Base-by-base conservation (phyloP, 1,140 invertebrate genomes). In the Pygmarrhopalites habei region DNA sequence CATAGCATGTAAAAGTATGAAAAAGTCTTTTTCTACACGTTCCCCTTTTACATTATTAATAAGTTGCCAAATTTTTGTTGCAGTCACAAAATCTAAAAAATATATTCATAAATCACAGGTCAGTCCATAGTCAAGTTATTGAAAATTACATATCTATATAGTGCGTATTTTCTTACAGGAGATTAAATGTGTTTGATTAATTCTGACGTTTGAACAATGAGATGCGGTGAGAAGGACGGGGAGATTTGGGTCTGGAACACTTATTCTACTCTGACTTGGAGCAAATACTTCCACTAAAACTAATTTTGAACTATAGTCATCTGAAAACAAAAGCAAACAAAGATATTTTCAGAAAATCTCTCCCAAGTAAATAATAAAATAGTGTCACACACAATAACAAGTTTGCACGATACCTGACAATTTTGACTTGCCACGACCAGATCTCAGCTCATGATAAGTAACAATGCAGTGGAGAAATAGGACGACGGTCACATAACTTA, bases 251-350 rank as follows among this genome's bases (percentile, higher is more conserved):
- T 63, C 56, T 17, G 43, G 19, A 39, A 19, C n/a, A 44, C 15
- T n/a, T 4, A 51, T 60, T n/a, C 56, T n/a, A 3, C 23, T 35
- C 2, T 17, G 60, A 26, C 53, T 23, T 1, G 68, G 68, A 32
- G 49, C 49, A 58, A 71, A 71, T 25, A 71, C 56, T 64, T 71
- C 69, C 5, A 71, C 66, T 2, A 71, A 49, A 3, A 44, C 23
- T 15, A 70, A 47, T 26, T 63, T 66, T n/a, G n/a, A n/a, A n/a
- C n/a, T n/a, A n/a, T n/a, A n/a, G n/a, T n/a, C n/a, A n/a, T n/a
- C n/a, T n/a, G n/a, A n/a, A n/a, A n/a, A n/a, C n/a, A n/a, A n/a
- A n/a, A n/a, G n/a, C n/a, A n/a, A n/a, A n/a, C n/a, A n/a, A n/a
- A n/a, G n/a, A n/a, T n/a, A n/a, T n/a, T n/a, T n/a, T n/a, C n/a